Conservation (phyloP, 2,888 invertebrate species). For the Lycia hirtaria region DNA sequence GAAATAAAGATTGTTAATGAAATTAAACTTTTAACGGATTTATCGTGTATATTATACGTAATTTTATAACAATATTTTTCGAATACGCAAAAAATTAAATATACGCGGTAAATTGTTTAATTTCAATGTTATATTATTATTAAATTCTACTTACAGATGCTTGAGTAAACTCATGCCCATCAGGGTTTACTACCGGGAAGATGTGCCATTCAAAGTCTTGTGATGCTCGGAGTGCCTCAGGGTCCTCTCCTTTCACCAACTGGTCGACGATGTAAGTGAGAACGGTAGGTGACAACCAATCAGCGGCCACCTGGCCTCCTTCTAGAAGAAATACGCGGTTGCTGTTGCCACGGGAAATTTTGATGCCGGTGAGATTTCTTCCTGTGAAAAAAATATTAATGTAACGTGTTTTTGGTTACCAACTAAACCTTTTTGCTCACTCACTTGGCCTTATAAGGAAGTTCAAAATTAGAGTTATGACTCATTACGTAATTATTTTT, state of each 20-base stretch:
- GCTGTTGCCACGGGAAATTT: conserved; percentile 62
- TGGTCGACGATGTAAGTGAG: conserved; percentile 87
- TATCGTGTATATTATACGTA: too few species aligned
- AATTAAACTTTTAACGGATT: too few species aligned
- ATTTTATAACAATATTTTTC: too few species aligned
- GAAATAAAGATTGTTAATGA: too few species aligned
- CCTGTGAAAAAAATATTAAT: conserved; percentile 53
- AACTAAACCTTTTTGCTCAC: too few species aligned
- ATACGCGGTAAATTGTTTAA: neutral
- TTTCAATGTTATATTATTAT: neutral
- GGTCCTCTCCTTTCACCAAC: conserved; percentile 83
- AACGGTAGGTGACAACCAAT: conserved; percentile 90
- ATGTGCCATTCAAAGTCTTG: conserved; percentile 89
- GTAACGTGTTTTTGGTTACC: too few species aligned
- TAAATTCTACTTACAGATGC: conserved; percentile 70
- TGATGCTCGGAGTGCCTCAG: conserved; percentile 75
- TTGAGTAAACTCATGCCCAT: conserved; percentile 90
- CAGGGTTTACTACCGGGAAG: conserved; percentile 90
- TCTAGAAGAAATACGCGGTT: conserved; percentile 65
- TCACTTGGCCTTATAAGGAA: too few species aligned
- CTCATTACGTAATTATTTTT: too few species aligned
- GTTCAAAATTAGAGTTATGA: too few species aligned
- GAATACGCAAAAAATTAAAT: too few species aligned
- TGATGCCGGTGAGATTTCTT: conserved; percentile 77
- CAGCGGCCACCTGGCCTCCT: conserved; percentile 89